These are phyloP conservation scores for Patella depressa DNA, from an alignment of 2,888 invertebrate species.

Conservation along the genomic window DNA sequence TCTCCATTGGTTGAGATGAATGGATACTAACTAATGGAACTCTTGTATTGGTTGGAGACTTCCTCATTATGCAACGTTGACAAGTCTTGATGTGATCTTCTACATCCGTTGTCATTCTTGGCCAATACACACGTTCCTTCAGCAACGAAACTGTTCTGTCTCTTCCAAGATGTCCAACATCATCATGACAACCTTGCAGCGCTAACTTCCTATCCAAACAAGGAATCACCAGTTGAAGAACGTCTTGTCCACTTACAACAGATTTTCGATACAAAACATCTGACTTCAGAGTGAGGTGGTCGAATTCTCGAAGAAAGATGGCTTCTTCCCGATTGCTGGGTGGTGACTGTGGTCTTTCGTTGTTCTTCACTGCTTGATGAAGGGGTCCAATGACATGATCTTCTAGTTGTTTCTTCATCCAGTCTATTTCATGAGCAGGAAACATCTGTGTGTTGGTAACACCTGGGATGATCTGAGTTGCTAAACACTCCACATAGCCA, in stretches of 20 bases:
- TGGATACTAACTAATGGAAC: slow-evolving; percentile 24
- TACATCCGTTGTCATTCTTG: slow-evolving; percentile 1
- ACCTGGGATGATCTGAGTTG: no score
- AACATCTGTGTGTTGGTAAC: no score
- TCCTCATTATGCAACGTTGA: neutral
- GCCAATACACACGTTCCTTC: slow-evolving; percentile 6
- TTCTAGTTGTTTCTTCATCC: no score
- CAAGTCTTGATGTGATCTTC: neutral
- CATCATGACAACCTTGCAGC: neutral
- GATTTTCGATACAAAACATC: neutral
- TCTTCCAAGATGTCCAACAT: slow-evolving; percentile 17
- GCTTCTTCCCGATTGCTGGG: no score
- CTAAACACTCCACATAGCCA: no score
- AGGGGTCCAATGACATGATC: no score
- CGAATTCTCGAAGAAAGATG: no score
- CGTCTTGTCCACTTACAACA: neutral
- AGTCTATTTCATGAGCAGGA: no score
- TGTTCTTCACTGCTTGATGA: no score
- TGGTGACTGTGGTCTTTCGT: no score
- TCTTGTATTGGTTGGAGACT: neutral
- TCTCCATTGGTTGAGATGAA: slow-evolving; percentile 33
- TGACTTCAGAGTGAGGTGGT: neutral
- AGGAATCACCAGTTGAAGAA: neutral
- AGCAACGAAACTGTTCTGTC: neutral
- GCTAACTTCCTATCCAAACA: neutral